Evolutionary conservation across 2,113 vertebrate species (phyloP).

Genomic region (Orcinus orca): DNA sequence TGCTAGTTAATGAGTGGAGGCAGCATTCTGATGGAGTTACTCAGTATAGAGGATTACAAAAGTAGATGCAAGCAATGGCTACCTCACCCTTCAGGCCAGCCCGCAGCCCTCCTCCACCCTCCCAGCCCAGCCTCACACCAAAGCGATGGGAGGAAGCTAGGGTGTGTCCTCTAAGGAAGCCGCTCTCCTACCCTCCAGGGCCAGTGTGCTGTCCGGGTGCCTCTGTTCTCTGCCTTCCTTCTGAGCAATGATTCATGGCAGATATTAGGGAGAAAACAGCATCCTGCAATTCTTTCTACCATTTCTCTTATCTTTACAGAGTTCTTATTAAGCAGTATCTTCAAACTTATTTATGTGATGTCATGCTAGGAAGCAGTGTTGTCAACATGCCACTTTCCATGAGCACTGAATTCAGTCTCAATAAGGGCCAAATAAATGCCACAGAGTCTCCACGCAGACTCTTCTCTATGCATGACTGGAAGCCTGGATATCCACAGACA

Average conservation of each 20-base stretch:
- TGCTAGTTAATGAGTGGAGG: background rate
- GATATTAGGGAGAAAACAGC: conserved; percentile 30
- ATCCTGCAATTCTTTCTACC: conserved; percentile 14
- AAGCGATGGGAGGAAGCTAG: background rate
- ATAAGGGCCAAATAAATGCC: background rate
- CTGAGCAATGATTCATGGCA: conserved; percentile 32
- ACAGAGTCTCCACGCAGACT: background rate
- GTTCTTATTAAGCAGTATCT: conserved; percentile 49
- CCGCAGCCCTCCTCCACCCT: background rate
- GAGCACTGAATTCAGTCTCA: background rate
- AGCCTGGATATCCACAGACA: background rate
- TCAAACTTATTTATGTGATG: conserved; percentile 47
- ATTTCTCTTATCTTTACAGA: conserved; percentile 55
- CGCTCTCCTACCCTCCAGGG: background rate
- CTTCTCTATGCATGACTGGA: background rate
- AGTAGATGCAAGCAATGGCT: background rate
- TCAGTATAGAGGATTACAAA: background rate
- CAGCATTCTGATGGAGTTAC: background rate
- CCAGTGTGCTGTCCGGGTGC: too few species aligned
- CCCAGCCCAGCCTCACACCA: background rate
- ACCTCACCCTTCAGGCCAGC: background rate
- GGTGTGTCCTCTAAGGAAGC: too few species aligned
- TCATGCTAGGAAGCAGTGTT: background rate
- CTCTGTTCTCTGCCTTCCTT: background rate
- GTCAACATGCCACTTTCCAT: background rate